Conservation (phyloP, 2,113 vertebrate genomes). For the Nematolebias whitei region DNA sequence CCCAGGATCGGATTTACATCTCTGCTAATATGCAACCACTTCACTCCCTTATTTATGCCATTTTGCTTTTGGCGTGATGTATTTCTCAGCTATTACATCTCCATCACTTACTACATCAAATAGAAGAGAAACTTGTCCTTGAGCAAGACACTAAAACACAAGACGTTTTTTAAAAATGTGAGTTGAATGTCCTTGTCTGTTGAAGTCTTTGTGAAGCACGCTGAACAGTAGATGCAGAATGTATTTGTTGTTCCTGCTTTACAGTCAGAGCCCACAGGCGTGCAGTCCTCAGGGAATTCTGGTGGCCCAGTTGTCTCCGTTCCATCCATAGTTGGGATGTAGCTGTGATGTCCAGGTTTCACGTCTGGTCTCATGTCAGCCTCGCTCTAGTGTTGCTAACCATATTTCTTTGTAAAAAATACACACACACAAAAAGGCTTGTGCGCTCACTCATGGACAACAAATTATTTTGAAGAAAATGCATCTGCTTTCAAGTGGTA, state of each 20-base stretch:
- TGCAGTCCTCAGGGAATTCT: constrained; percentile 25
- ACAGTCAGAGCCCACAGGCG: constrained; percentile 23
- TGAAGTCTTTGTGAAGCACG: constrained; percentile 6
- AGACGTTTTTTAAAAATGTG: constrained; percentile 25
- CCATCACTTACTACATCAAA: constrained; percentile 21
- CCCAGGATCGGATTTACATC: not conserved
- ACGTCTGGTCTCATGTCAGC: constrained; percentile 16
- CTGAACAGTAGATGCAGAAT: not conserved
- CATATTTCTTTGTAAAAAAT: too few species aligned
- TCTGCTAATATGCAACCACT: constrained; percentile 14
- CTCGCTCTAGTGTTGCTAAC: not conserved
- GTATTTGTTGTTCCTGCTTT: not conserved
- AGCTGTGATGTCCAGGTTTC: constrained; percentile 26
- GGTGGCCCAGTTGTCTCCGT: constrained; percentile 33
- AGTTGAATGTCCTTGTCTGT: constrained; percentile 16
- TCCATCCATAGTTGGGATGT: constrained; percentile 9
- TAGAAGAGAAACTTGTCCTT: constrained; percentile 26
- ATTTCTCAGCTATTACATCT: constrained; percentile 12
- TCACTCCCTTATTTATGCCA: constrained; percentile 20
- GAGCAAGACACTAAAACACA: constrained; percentile 18
- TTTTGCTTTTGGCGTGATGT: constrained; percentile 12
- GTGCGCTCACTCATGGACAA: too few species aligned
- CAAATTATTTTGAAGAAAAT: not conserved
- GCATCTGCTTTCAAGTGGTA: not conserved
- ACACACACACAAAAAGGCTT: too few species aligned